Conservation (phyloP, 2,888 invertebrate genomes). For the Heliconius cydno region DNA sequence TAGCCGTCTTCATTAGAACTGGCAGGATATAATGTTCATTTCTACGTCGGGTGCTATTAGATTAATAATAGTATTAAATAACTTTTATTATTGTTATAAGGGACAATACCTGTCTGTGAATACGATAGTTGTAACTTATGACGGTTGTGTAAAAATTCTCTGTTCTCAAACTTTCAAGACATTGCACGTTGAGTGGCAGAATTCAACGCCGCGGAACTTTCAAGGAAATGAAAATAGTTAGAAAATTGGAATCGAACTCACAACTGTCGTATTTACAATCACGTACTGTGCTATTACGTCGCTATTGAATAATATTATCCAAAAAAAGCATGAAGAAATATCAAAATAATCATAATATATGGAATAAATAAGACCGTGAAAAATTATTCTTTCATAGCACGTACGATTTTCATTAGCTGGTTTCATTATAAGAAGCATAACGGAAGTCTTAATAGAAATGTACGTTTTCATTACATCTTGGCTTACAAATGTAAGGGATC, state of each 20-base stretch:
- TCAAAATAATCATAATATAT: slow-evolving; percentile 2
- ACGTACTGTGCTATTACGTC: not conserved
- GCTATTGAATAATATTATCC: not conserved
- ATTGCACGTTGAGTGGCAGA: not conserved
- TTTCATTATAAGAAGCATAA: slow-evolving; percentile 16
- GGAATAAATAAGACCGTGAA: not conserved
- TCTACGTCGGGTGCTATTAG: not conserved
- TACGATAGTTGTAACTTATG: not conserved
- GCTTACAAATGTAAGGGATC: not conserved
- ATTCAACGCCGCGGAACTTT: not conserved
- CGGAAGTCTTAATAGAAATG: slow-evolving; percentile 3
- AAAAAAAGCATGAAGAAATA: not conserved
- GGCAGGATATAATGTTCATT: slow-evolving; percentile 13
- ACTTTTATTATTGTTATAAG: not conserved
- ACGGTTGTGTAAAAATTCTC: not conserved
- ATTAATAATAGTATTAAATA: not conserved
- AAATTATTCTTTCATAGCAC: slow-evolving; percentile 17
- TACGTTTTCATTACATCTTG: not conserved
- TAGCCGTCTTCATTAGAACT: slow-evolving; percentile 35
- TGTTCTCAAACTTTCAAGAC: not conserved
- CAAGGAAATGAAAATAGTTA: not conserved
- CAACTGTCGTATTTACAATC: not conserved
- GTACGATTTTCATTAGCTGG: slow-evolving; percentile 20
- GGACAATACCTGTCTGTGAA: not conserved
- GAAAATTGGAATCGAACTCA: not conserved